phyloP scores from a whole-genome alignment of 1,140 invertebrate species.

The Cydia fagiglandana region DNA sequence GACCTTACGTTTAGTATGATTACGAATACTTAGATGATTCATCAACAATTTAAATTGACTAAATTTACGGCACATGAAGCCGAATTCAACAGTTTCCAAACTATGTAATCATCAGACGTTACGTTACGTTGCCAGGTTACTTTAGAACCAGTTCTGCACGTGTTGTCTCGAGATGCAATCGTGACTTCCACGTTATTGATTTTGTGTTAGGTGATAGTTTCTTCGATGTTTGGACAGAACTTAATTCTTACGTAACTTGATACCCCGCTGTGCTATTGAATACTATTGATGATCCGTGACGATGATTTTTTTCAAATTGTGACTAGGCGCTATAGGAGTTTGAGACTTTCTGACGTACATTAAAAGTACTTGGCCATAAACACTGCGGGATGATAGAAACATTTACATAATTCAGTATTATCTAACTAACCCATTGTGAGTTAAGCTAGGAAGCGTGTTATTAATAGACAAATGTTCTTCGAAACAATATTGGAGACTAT shows the following conservation, averaged over 20 bases:
- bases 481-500: slow-evolving; percentile 5
- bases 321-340: not conserved
- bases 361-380: not conserved
- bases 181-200: slow-evolving; percentile 59
- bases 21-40: slow-evolving; percentile 17
- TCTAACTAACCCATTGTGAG: slow-evolving; percentile 4
- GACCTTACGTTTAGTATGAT: not conserved
- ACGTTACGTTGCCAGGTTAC: not conserved
- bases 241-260: slow-evolving; percentile 26
- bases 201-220: slow-evolving; percentile 46
- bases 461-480: not conserved
- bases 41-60: slow-evolving; percentile 19
- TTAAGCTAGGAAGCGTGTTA: not conserved
- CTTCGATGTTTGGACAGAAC: slow-evolving; percentile 39
- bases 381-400: not conserved
- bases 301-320: slow-evolving; percentile 8
- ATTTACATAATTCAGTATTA: slow-evolving; percentile 11
- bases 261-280: slow-evolving; percentile 13
- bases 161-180: slow-evolving; percentile 51
- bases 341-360: not conserved
- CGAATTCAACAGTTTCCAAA: slow-evolving; percentile 14
- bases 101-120: slow-evolving; percentile 14
- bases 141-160: slow-evolving; percentile 57
- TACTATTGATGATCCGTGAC: slow-evolving; percentile 1
- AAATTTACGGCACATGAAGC: not conserved